A percentile compares a stretch with the other conserved stretches of the same genome.
These are phyloP conservation scores for Orchesellides sinensis DNA, from an alignment of 2,888 invertebrate species.

Conservation along the genomic window DNA sequence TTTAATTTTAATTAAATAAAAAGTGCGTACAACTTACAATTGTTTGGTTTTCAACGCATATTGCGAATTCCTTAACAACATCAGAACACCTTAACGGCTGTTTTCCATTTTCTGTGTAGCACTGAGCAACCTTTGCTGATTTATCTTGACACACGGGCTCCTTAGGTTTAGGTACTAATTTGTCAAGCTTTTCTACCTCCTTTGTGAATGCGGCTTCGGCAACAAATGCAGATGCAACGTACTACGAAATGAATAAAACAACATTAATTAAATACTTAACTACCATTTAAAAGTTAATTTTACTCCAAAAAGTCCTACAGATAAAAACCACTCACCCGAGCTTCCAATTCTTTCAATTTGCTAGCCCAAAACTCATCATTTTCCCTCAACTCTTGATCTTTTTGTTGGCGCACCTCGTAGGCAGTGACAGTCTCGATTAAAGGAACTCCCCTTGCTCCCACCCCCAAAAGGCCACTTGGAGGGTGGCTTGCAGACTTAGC, in stretches of 20 bases:
- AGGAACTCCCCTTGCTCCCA: constrained; percentile 58
- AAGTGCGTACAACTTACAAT: constrained; percentile 30
- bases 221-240: constrained; percentile 72
- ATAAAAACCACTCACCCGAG: constrained; percentile 59
- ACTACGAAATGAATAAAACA: constrained; percentile 57
- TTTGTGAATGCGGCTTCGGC: constrained; percentile 72
- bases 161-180: constrained; percentile 71
- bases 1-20: neutral
- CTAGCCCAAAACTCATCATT: constrained; percentile 71
- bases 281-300: neutral
- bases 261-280: neutral
- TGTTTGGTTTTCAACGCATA: constrained; percentile 70
- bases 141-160: constrained; percentile 68
- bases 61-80: constrained; percentile 71
- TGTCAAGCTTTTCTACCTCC: constrained; percentile 71
- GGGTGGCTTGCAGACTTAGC: constrained; percentile 30
- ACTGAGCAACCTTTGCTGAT: constrained; percentile 70
- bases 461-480: constrained; percentile 63
- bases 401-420: constrained; percentile 71
- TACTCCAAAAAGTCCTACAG: too few relatives aligned
- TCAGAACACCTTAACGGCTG: constrained; percentile 72
- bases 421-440: constrained; percentile 73
- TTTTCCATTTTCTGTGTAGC: constrained; percentile 69
- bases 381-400: constrained; percentile 71
- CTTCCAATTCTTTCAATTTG: constrained; percentile 72